Conservation (phyloP, 2,888 invertebrate genomes). For the Scotopteryx bipunctaria region DNA sequence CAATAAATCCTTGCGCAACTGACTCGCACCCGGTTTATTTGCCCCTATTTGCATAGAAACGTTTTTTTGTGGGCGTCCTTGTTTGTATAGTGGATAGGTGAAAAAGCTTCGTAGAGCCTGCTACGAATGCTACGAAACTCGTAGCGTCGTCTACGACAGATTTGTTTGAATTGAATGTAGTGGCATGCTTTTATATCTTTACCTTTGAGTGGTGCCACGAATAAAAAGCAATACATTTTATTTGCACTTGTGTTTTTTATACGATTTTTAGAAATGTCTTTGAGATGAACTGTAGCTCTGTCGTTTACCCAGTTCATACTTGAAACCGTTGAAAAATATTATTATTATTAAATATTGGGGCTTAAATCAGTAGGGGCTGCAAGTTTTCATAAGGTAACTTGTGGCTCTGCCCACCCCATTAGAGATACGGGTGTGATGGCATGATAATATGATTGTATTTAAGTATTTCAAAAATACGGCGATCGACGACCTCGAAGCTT, state of each 20-base stretch:
- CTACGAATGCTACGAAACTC: constrained; percentile 50
- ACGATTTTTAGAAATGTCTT: not conserved
- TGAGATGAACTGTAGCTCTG: no score
- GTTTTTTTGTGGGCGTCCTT: constrained; percentile 81
- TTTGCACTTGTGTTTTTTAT: not conserved
- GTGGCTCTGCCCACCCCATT: no score
- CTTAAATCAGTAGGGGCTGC: no score
- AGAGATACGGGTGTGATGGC: no score
- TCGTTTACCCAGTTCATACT: no score
- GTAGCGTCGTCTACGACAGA: constrained; percentile 61
- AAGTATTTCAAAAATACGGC: no score
- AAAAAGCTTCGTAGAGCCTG: constrained; percentile 66
- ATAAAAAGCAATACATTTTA: constrained; percentile 20
- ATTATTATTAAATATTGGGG: no score
- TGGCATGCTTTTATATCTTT: constrained; percentile 41
- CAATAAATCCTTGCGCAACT: constrained; percentile 47
- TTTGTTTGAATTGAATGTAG: constrained; percentile 72
- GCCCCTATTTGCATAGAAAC: constrained; percentile 82
- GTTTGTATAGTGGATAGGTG: constrained; percentile 80
- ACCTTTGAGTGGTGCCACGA: constrained; percentile 28
- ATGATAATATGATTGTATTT: no score
- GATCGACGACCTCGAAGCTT: no score
- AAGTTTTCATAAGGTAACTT: no score
- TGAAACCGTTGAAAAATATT: no score
- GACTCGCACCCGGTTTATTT: constrained; percentile 78